Percentiles rank a stretch among this genome's conserved stretches.
Conservation (phyloP, 1,140 invertebrate genomes). For the Drosophila watanabei region DNA sequence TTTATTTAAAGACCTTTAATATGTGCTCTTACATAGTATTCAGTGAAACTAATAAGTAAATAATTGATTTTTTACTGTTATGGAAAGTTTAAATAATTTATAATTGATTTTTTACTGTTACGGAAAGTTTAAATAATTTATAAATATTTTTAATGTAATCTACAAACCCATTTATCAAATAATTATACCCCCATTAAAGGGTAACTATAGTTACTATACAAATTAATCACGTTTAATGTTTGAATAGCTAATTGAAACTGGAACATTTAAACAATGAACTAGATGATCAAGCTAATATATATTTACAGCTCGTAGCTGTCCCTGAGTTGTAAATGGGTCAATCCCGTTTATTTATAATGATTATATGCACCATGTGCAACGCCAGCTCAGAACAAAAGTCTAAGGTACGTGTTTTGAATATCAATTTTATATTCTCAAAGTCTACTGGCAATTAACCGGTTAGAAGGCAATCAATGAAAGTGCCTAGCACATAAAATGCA, state of each 20-base stretch:
- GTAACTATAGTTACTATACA: not conserved
- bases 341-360: constrained; percentile 16
- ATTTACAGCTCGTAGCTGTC: constrained; percentile 11
- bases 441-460: constrained; percentile 29
- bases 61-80: too few relatives aligned
- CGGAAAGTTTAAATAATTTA: not conserved
- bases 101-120: not conserved
- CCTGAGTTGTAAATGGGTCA: constrained; percentile 44
- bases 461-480: constrained; percentile 22
- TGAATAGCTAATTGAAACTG: constrained; percentile 32
- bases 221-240: constrained; percentile 18
- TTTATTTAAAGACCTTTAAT: not conserved
- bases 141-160: not conserved
- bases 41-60: not conserved
- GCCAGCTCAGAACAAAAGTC: constrained; percentile 31
- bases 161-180: not conserved
- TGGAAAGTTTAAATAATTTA: not conserved
- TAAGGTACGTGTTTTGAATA: constrained; percentile 36
- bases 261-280: constrained; percentile 4
- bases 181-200: not conserved
- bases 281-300: constrained; percentile 15
- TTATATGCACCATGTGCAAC: constrained; percentile 16
- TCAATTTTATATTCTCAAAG: constrained; percentile 5
- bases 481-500: constrained; percentile 22
- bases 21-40: not conserved